Conservation (phyloP, 2,113 vertebrate species). For the Sapayoa aenigma region DNA sequence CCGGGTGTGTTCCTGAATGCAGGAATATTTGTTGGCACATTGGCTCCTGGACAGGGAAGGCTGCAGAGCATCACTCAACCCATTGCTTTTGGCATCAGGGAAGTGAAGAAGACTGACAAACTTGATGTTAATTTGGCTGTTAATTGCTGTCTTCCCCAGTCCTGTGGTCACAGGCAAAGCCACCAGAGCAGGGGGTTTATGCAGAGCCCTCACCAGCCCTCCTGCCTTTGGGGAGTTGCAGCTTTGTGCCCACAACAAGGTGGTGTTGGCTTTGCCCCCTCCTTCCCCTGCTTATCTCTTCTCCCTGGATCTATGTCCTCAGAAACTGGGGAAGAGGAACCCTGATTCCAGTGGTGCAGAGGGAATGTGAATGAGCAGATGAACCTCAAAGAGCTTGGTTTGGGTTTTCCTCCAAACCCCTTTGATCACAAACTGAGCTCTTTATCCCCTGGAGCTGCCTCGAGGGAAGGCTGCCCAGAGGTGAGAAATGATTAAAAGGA, state of each 20-base stretch:
- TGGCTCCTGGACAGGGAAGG: not conserved
- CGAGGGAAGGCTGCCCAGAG: not conserved
- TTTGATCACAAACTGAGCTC: conserved; percentile 35
- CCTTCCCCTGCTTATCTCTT: not conserved
- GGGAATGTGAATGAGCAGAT: not conserved
- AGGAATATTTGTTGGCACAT: not conserved
- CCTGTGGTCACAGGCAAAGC: not conserved
- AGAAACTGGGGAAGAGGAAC: not conserved
- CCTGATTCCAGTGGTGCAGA: not conserved
- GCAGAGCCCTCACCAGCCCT: not conserved
- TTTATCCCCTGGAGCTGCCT: not conserved
- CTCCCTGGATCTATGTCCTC: not conserved
- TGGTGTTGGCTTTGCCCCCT: fast-evolving
- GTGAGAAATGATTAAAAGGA: conserved; percentile 27
- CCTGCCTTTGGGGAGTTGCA: not conserved
- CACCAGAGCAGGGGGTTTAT: not conserved
- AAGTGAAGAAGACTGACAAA: not conserved
- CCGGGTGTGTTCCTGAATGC: not conserved
- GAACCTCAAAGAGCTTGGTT: not conserved
- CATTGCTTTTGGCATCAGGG: not conserved
- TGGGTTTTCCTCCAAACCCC: conserved; percentile 1
- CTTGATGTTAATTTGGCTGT: not conserved
- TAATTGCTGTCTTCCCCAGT: not conserved
- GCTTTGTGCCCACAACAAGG: not conserved
- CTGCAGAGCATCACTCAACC: not conserved